phyloP scores from a whole-genome alignment of 2,113 vertebrate genomes.

The Polypterus senegalus region DNA sequence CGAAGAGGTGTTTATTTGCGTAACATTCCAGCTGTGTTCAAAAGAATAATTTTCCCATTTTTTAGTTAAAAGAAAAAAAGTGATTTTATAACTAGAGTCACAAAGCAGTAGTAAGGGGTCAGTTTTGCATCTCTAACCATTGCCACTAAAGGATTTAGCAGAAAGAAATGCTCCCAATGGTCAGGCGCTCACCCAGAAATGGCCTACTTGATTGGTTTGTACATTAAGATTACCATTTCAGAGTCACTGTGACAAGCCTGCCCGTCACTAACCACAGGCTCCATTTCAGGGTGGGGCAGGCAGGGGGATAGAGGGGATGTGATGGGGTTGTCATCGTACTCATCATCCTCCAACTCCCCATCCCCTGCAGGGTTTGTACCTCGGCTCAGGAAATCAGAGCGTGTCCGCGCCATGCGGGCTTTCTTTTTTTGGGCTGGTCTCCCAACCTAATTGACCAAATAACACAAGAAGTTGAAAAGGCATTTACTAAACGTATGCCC shows the following conservation, averaged over 20 bases:
- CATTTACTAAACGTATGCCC: too few species aligned
- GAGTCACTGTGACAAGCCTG: slow-evolving; percentile 98
- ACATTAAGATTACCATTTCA: slow-evolving; percentile 86
- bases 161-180: slow-evolving; percentile 36
- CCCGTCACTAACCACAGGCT: slow-evolving; percentile 57
- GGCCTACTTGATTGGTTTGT: slow-evolving; percentile 11
- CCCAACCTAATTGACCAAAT: slow-evolving; percentile 61
- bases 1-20: too few species aligned
- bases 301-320: slow-evolving; percentile 58
- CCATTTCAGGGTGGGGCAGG: slow-evolving; percentile 62
- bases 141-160: slow-evolving; percentile 61
- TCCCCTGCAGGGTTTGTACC: slow-evolving; percentile 69
- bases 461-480: slow-evolving; percentile 34
- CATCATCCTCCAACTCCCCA: slow-evolving; percentile 91
- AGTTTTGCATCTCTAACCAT: slow-evolving; percentile 27
- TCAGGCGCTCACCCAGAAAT: slow-evolving; percentile 23
- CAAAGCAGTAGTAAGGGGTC: slow-evolving; percentile 44
- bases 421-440: slow-evolving; percentile 89
- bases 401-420: slow-evolving; percentile 97
- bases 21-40: too few species aligned
- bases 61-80: too few species aligned
- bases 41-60: too few species aligned
- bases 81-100: slow-evolving; percentile 9
- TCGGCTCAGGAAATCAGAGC: slow-evolving; percentile 98
- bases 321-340: slow-evolving; percentile 68